phyloP scores from a whole-genome alignment of 2,113 vertebrate species.

The Ploceus nigricollis region DNA sequence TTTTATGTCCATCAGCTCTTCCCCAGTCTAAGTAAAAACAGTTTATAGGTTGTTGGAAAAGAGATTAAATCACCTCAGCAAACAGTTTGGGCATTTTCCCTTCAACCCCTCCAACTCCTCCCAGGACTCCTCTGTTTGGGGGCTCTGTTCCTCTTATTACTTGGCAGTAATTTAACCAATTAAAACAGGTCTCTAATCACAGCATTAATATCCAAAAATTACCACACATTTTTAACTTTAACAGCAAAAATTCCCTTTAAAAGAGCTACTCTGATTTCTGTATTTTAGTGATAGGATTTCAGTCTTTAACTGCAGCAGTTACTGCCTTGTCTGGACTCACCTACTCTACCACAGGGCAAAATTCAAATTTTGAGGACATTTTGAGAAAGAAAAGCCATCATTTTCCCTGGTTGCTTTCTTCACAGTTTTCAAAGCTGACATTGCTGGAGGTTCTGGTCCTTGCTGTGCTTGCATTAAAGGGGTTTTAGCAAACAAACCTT shows the following conservation, averaged over 20 bases:
- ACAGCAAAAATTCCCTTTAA: not conserved
- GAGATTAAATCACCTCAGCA: not conserved
- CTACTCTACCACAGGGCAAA: not conserved
- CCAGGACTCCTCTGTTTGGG: not conserved
- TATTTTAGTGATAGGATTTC: rapidly evolving
- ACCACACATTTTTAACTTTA: not conserved
- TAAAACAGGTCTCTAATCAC: not conserved
- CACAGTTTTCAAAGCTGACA: not conserved
- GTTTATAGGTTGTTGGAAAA: not conserved
- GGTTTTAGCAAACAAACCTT: not conserved
- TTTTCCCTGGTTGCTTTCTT: not conserved
- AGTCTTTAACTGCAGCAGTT: not conserved
- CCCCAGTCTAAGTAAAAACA: not conserved
- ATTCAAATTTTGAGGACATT: not conserved
- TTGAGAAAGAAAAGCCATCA: not conserved
- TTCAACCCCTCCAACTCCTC: not conserved
- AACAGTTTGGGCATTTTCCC: not conserved
- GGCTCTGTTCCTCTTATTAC: not conserved
- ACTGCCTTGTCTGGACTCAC: not conserved
- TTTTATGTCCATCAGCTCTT: conserved; percentile 7
- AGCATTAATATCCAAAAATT: not conserved
- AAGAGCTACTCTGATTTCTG: not conserved
- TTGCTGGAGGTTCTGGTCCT: not conserved
- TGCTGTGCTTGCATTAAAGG: not conserved
- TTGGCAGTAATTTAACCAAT: not conserved